phyloP scores from a whole-genome alignment of 2,797 vertebrate genomes.

The Acrocephalus scirpaceus region DNA sequence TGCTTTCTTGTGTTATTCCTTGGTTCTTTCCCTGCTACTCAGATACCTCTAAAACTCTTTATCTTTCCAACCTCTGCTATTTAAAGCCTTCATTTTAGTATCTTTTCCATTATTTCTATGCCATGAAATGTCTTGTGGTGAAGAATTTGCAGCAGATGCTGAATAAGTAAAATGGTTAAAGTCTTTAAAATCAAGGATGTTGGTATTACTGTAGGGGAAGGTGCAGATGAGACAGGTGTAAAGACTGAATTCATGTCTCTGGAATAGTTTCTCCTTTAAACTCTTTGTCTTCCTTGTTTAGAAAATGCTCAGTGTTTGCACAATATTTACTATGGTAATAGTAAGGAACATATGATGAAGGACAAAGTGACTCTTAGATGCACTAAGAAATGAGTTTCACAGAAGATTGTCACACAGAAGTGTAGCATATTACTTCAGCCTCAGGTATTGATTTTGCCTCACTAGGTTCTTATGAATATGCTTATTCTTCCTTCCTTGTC shows the following conservation, averaged over 20 bases:
- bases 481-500: neutral
- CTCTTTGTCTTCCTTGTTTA: neutral
- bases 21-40: neutral
- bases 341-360: neutral
- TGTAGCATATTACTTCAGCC: neutral
- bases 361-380: neutral
- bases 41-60: neutral
- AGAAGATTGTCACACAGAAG: neutral
- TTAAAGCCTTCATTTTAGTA: neutral
- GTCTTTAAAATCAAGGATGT: neutral
- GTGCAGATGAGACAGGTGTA: neutral
- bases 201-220: neutral
- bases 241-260: neutral
- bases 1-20: neutral
- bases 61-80: neutral
- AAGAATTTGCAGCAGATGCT: neutral
- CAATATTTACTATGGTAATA: neutral
- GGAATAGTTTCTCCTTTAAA: neutral
- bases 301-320: neutral
- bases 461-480: neutral
- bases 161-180: neutral
- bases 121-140: neutral
- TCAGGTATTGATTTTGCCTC: neutral
- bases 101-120: neutral
- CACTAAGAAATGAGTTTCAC: neutral